phyloP scores from a whole-genome alignment of 2,113 vertebrate genomes.

The Cyanocitta stelleri region DNA sequence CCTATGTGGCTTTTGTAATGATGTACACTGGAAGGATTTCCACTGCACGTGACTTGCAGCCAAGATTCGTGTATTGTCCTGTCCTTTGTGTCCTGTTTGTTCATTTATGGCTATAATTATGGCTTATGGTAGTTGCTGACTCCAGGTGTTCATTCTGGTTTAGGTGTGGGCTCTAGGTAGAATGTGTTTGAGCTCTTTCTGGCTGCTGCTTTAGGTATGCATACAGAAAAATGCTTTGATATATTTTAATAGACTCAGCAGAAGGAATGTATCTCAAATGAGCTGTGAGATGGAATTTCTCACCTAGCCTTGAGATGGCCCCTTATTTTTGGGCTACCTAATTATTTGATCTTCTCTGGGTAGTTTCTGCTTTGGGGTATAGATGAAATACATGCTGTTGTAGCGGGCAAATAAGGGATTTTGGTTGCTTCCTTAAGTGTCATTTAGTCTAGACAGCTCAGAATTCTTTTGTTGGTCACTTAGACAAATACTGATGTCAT shows the following conservation, averaged over 20 bases:
- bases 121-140: neutral
- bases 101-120: neutral
- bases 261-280: neutral
- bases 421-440: neutral
- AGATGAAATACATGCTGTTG: neutral
- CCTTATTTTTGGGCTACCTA: neutral
- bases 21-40: neutral
- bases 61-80: neutral
- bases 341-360: neutral
- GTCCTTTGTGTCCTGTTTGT: neutral
- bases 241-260: neutral
- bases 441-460: neutral
- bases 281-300: neutral
- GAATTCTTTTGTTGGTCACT: neutral
- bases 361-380: neutral
- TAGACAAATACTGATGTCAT: neutral
- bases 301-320: neutral
- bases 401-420: neutral
- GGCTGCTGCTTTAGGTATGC: neutral
- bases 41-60: neutral
- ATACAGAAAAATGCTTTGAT: neutral
- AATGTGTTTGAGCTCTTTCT: neutral
- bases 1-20: neutral
- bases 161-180: neutral
- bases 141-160: neutral